These are phyloP conservation scores for Hoplias malabaricus DNA, from an alignment of 2,113 vertebrate genomes.

Conservation along the genomic window DNA sequence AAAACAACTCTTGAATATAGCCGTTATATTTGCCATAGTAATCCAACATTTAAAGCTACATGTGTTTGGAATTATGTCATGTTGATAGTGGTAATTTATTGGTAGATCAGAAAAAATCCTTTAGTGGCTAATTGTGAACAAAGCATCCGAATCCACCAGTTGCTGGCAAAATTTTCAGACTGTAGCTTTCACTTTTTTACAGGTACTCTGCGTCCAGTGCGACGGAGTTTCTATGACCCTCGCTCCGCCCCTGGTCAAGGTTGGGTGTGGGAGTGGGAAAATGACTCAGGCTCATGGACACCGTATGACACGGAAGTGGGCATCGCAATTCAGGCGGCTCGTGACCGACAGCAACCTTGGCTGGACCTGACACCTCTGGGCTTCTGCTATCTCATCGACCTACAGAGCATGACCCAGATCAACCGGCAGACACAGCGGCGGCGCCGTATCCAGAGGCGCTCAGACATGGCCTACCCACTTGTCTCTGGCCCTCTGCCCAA, in stretches of 20 bases:
- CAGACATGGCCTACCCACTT: conserved; percentile 87
- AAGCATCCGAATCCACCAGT: too few relatives aligned
- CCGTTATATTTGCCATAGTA: too few relatives aligned
- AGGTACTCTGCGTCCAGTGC: conserved; percentile 93
- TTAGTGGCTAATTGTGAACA: too few relatives aligned
- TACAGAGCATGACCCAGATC: conserved; percentile 97
- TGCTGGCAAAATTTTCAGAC: too few relatives aligned
- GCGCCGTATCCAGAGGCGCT: conserved; percentile 85
- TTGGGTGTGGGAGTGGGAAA: conserved; percentile 98
- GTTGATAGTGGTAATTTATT: too few relatives aligned
- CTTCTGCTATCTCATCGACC: conserved; percentile 97
- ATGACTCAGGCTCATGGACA: conserved; percentile 90
- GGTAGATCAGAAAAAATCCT: too few relatives aligned
- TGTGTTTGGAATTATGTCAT: too few relatives aligned
- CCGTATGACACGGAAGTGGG: conserved; percentile 97
- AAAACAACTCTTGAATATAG: too few relatives aligned
- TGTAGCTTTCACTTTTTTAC: conserved; percentile 7
- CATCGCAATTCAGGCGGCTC: conserved; percentile 95
- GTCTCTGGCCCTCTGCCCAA: conserved; percentile 85
- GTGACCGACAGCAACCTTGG: conserved; percentile 97
- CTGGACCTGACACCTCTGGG: conserved; percentile 94
- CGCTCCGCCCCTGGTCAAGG: conserved; percentile 93
- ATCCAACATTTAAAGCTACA: too few relatives aligned
- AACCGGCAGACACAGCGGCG: conserved; percentile 93
- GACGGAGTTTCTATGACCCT: conserved; percentile 94